Evolutionary conservation across 2,797 vertebrate species (phyloP), one percentile per base, ranked within the genome.

Genomic region (Hemitrygon akajei): DNA sequence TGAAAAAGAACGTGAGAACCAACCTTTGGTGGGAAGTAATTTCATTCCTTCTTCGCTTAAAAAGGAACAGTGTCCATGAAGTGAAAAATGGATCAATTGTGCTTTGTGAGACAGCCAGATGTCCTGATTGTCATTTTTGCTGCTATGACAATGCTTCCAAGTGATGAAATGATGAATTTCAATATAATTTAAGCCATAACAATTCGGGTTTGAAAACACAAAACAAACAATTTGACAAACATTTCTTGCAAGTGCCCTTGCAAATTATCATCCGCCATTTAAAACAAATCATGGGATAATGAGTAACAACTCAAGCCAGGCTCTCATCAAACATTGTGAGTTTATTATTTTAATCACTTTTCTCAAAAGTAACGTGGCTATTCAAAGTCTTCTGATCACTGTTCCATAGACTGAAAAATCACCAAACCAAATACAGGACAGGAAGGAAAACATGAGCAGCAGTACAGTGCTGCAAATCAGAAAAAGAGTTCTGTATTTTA

Each of bases 331-430:
- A 69, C 86, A 89, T 89, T 63, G 63, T 37, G 86, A 63, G 86
- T 89, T 89, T 92, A 56, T 92, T 92, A 92, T 71, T 92, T 73
- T 92, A 73, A 92, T 92, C 71, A 75, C 40, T 73, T 71, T 73
- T 92, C 66, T 73, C 37, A 92, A 92, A 47, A 93, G 71, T 93
- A 73, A 93, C 93, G 91, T 34, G 71, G 47, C 71, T 93, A 71
- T 93, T 93, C 69, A 93, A 93, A 93, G 91, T 76, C 71, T 75
- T 47, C 60, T 89, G 63, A 89, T 89, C 91, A 93, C 22, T 75
- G 91, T 76, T 92, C 69, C 69, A 93, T 93, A 76, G 69, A 76
- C 71, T 93, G 91, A 93, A 93, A 93, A 93, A 75, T 93, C 69
- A 93, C 37, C 71, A 93, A 93, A 93, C 69, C 34, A 93, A 93